Conservation (phyloP, 2,797 vertebrate genomes). For the Limosa lapponica region DNA sequence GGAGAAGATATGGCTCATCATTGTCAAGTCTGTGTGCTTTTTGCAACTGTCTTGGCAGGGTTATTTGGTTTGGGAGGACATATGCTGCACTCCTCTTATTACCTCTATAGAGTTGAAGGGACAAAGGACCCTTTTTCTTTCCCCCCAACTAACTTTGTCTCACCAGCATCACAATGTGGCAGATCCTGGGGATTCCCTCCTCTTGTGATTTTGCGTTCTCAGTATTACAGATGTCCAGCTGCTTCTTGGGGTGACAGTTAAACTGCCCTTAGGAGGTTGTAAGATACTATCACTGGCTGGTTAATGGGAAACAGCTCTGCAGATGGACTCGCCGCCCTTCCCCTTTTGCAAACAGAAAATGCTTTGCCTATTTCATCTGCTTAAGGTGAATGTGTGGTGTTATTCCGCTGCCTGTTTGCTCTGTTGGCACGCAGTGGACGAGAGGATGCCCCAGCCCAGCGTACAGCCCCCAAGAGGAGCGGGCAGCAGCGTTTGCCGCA, state of each 20-base stretch:
- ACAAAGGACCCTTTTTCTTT: not conserved
- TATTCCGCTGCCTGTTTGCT: not conserved
- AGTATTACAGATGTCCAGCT: not conserved
- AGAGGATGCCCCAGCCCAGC: not conserved
- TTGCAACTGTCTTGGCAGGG: not conserved
- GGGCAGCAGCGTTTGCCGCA: not conserved
- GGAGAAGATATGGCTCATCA: not conserved
- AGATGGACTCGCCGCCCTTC: not conserved
- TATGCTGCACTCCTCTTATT: not conserved
- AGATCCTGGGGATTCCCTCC: not conserved
- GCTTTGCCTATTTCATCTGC: not conserved
- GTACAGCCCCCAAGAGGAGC: fast-evolving
- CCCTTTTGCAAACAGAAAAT: not conserved
- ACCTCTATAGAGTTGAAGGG: not conserved
- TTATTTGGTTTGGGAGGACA: not conserved
- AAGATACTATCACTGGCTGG: not conserved
- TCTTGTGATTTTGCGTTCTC: not conserved
- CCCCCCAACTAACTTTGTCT: not conserved
- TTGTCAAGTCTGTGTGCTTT: not conserved
- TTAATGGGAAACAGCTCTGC: not conserved
- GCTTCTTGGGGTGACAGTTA: not conserved
- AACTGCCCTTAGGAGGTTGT: not conserved
- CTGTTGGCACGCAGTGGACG: not conserved
- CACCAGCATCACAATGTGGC: not conserved
- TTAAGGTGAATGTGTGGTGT: not conserved